These are phyloP conservation scores for Cremastinae sp. DNA, from an alignment of 2,888 invertebrate genomes.

Conservation along the genomic window DNA sequence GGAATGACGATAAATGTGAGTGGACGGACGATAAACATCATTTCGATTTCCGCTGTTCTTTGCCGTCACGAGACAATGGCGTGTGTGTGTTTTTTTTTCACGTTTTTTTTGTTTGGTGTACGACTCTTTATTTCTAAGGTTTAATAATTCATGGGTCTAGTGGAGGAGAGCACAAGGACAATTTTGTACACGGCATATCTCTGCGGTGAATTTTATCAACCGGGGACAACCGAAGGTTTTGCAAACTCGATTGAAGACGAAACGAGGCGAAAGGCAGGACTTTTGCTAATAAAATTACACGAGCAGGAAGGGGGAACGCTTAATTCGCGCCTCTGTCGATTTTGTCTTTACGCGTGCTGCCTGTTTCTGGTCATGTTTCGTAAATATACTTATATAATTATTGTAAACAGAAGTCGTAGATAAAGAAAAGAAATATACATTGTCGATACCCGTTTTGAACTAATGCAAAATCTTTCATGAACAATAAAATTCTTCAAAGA, in stretches of 20 bases:
- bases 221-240: slow-evolving; percentile 30
- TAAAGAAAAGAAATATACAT: slow-evolving; percentile 54
- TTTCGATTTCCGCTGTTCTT: neutral
- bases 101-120: slow-evolving; percentile 33
- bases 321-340: slow-evolving; percentile 33
- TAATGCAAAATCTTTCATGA: too few species aligned
- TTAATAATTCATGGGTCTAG: slow-evolving; percentile 61
- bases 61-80: neutral
- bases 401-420: slow-evolving; percentile 49
- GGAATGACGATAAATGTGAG: neutral
- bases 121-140: slow-evolving; percentile 48
- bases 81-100: slow-evolving; percentile 12
- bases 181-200: slow-evolving; percentile 42
- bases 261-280: slow-evolving; percentile 26
- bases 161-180: slow-evolving; percentile 47
- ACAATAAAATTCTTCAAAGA: too few species aligned
- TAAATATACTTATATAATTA: slow-evolving; percentile 55
- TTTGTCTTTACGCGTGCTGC: slow-evolving; percentile 44
- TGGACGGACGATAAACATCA: neutral
- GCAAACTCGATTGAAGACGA: slow-evolving; percentile 30
- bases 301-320: slow-evolving; percentile 21
- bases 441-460: slow-evolving; percentile 57
- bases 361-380: slow-evolving; percentile 53
- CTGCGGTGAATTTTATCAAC: slow-evolving; percentile 27
- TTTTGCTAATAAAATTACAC: slow-evolving; percentile 23